Evolutionary conservation across 2,888 invertebrate genomes (phyloP), one percentile per base, ranked within the genome.

Genomic region (Rhopalosiphum nymphaeae): DNA sequence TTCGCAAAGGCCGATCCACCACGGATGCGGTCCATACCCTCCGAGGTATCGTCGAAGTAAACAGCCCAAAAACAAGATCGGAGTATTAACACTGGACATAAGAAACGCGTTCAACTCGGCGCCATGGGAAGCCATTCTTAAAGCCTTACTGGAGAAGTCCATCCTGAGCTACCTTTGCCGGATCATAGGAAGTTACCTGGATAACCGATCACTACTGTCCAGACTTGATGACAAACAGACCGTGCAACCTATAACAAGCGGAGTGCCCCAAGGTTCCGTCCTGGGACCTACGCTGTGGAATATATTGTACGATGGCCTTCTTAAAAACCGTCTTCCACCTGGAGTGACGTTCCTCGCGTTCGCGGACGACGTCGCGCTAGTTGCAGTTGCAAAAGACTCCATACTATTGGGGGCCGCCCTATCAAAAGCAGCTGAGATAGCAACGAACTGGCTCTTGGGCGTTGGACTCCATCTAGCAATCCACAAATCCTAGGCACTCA

Each of bases 231-330:
- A 36, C 56, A 88, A 36, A 53, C 88, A 88, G 88, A 88, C 36
- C 7, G 56, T 0, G 21, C 88, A 88, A 88, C 36, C 53, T 9
- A 13, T 88, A 56, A 36, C 88, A 21, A 88, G 88, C 56, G 88
- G 88, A 53, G 56, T 88, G 36, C 56, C 88, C 21, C 88, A 88
- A 53, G 88, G 44, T 36, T 88, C 88, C 36, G 88, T 88, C 53
- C 3, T 56, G 25, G 88, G 36, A 2, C 88, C 88, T 21, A 88
- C 56, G 53, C 36, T 53, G 2, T 88, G 36, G 53, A 56, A 56
- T 21, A 36, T 88, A 21, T 36, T 88, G 88, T 88, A 88, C 7
- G 88, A 88, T 21, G 88, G 56, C 0, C 88, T 88, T 21, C 56
- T 88, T 7, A 53, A 36, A 56, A 88, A 36, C 36, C n/a, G 36